A percentile compares a stretch with the other conserved stretches of the same genome.
Conservation (phyloP, 2,113 vertebrate genomes). For the Festucalex cinctus region DNA sequence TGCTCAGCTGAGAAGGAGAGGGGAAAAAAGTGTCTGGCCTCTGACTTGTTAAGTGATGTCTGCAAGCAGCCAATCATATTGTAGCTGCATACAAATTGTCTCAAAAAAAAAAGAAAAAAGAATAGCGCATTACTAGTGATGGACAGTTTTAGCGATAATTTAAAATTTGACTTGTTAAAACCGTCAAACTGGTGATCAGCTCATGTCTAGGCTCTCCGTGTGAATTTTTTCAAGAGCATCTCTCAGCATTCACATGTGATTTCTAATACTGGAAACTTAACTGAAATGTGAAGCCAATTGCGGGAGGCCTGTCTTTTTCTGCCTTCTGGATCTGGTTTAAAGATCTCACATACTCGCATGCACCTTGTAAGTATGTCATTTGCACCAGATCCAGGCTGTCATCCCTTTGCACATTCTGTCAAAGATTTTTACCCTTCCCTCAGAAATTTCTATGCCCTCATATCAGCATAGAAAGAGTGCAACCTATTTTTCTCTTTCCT, state of each 20-base stretch:
- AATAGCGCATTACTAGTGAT: no score
- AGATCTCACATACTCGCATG: not conserved
- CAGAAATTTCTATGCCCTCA: conserved; percentile 72
- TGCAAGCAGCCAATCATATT: no score
- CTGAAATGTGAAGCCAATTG: not conserved
- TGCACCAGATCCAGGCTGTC: conserved; percentile 63
- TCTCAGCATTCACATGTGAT: not conserved
- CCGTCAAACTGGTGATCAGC: no score
- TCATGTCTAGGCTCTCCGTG: no score
- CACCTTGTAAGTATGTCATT: conserved; percentile 29
- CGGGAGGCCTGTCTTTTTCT: conserved; percentile 56
- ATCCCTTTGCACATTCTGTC: conserved; percentile 63
- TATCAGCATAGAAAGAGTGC: conserved; percentile 72
- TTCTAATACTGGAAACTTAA: not conserved
- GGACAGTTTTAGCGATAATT: no score
- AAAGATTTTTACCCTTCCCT: conserved; percentile 34
- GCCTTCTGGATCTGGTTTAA: conserved; percentile 58
- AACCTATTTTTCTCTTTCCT: conserved; percentile 52
- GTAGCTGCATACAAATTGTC: no score
- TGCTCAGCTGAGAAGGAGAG: no score
- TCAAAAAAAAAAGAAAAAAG: no score
- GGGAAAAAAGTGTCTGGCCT: no score
- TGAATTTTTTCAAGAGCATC: not conserved
- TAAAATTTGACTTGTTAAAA: no score
- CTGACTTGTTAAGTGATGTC: no score